phyloP scores from a whole-genome alignment of 2,888 invertebrate species.

The Lobophora halterata region DNA sequence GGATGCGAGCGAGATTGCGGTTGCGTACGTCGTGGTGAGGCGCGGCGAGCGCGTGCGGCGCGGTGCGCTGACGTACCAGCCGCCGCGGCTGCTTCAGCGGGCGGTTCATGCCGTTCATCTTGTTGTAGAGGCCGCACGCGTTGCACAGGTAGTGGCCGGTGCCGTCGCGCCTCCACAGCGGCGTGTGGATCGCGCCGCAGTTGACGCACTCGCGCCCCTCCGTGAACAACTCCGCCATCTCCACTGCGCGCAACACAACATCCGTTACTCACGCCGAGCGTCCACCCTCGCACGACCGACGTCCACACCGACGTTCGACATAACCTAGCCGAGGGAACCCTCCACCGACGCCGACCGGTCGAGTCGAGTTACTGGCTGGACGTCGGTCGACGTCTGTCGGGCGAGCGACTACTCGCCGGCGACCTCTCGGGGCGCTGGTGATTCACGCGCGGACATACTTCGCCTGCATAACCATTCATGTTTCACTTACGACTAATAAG shows the following conservation, averaged over 20 bases:
- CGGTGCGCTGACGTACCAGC: slow-evolving; percentile 90
- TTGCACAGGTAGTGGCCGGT: slow-evolving; percentile 99
- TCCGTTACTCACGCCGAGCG: slow-evolving; percentile 32
- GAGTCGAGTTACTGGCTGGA: too few species aligned
- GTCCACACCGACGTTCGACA: too few species aligned
- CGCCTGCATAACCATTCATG: too few species aligned
- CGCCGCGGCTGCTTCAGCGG: slow-evolving; percentile 98
- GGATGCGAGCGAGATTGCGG: slow-evolving; percentile 40
- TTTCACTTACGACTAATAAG: too few species aligned
- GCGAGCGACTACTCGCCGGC: too few species aligned
- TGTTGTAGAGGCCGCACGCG: slow-evolving; percentile 99
- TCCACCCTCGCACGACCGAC: slow-evolving; percentile 37
- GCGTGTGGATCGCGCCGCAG: slow-evolving; percentile 98
- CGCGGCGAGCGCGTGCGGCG: slow-evolving; percentile 63
- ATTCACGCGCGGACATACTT: too few species aligned
- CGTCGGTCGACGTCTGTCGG: too few species aligned
- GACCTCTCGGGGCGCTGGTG: too few species aligned
- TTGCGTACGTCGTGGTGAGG: slow-evolving; percentile 64
- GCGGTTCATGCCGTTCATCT: slow-evolving; percentile 99
- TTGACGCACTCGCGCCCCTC: slow-evolving; percentile 99
- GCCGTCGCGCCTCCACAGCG: slow-evolving; percentile 98
- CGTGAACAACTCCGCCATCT: slow-evolving; percentile 89
- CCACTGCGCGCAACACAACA: slow-evolving; percentile 59
- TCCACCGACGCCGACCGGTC: too few species aligned
- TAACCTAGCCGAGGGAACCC: too few species aligned